Evolutionary conservation across 2,113 vertebrate species (phyloP).

Genomic region (Rhombomys opimus): DNA sequence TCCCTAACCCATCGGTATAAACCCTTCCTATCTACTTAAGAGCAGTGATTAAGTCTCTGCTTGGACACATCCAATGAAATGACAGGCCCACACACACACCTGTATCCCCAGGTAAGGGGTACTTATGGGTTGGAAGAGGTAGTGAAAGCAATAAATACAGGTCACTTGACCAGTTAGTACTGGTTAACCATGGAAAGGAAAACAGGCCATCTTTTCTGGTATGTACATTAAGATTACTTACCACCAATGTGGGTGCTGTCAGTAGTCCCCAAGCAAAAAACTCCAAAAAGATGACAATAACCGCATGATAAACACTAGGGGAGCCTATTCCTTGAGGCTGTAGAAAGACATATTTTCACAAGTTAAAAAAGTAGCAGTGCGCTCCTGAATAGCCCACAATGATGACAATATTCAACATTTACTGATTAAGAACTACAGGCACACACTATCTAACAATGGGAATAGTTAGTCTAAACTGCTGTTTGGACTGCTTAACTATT

Average conservation of each 20-base stretch:
- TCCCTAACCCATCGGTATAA: background rate
- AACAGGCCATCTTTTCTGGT: background rate
- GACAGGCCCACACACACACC: background rate
- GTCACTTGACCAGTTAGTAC: background rate
- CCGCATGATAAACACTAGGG: constrained; percentile 95
- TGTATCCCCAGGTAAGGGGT: background rate
- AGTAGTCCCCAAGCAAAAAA: constrained; percentile 95
- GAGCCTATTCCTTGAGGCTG: constrained; percentile 94
- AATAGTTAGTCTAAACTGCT: background rate
- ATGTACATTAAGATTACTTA: constrained; percentile 82
- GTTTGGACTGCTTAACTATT: background rate
- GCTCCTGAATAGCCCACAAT: constrained; percentile 45
- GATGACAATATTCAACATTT: background rate
- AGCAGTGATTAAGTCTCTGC: background rate
- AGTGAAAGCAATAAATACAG: background rate
- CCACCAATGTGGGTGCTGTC: constrained; percentile 93
- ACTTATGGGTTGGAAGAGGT: background rate
- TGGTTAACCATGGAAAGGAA: background rate
- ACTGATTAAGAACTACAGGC: background rate
- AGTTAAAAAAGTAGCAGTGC: constrained; percentile 27
- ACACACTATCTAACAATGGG: background rate
- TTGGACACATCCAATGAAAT: background rate
- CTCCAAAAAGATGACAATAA: constrained; percentile 95
- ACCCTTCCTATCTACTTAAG: background rate
- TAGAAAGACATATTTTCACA: constrained; percentile 63